Percentiles rank a stretch among this genome's conserved stretches.
Conservation (phyloP, 2,888 invertebrate species). For the Drosophila maculinotata region DNA sequence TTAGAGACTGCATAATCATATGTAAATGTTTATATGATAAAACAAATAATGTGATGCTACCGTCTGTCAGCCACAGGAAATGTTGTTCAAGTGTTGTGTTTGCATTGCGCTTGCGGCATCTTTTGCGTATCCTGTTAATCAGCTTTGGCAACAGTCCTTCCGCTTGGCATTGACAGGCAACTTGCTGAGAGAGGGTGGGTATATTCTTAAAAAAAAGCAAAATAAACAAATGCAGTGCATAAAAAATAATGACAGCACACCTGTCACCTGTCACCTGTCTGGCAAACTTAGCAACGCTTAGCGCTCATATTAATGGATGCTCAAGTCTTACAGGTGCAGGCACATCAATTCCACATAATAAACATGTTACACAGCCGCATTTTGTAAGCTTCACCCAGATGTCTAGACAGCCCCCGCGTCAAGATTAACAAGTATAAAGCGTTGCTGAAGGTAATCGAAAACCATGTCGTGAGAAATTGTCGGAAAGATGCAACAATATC, state of each 20-base stretch:
- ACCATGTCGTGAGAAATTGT: constrained; percentile 7
- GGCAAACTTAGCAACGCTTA: constrained; percentile 13
- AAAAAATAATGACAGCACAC: constrained; percentile 19
- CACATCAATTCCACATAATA: constrained; percentile 6
- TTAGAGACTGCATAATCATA: constrained; percentile 50
- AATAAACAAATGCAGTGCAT: constrained; percentile 27
- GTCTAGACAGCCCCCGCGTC: constrained; percentile 52
- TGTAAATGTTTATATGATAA: constrained; percentile 42
- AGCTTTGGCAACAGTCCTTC: constrained; percentile 14
- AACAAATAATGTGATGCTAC: constrained; percentile 42
- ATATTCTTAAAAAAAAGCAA: neutral
- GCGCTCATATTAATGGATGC: constrained; percentile 28
- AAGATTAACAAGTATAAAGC: constrained; percentile 24
- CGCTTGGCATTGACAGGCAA: constrained; percentile 29
- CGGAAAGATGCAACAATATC: constrained; percentile 12
- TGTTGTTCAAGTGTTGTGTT: constrained; percentile 17
- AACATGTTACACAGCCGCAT: constrained; percentile 21
- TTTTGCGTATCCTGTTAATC: constrained; percentile 42
- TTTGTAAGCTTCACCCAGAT: constrained; percentile 15
- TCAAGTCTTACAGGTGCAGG: constrained; percentile 12
- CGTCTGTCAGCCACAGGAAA: constrained; percentile 34
- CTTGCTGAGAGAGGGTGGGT: neutral
- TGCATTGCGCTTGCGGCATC: constrained; percentile 15
- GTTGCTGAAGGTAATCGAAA: constrained; percentile 29
- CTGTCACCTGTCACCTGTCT: constrained; percentile 11